These are phyloP conservation scores for Phasianus colchicus DNA, from an alignment of 2,113 vertebrate species.

Conservation along the genomic window DNA sequence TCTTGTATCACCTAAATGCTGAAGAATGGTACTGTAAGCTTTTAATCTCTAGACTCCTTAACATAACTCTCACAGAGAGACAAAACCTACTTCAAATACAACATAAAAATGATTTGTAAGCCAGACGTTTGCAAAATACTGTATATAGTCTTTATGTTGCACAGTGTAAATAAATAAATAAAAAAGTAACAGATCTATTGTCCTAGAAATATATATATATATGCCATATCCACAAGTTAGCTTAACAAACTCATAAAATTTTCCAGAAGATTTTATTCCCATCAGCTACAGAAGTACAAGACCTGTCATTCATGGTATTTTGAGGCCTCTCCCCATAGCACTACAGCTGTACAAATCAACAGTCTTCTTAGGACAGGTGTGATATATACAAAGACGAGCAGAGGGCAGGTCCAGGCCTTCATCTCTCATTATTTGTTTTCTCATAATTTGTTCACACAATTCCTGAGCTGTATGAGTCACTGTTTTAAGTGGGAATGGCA, in stretches of 20 bases:
- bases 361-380: neutral
- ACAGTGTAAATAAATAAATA: neutral
- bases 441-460: constrained; percentile 21
- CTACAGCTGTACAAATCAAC: neutral
- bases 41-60: neutral
- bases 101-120: neutral
- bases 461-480: neutral
- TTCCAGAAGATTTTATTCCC: neutral
- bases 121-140: neutral
- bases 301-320: neutral
- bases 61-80: neutral
- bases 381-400: neutral
- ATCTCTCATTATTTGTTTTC: neutral
- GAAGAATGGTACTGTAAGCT: neutral
- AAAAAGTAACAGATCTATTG: neutral
- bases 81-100: neutral
- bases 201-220: neutral
- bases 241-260: neutral
- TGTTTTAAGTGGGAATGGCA: constrained; percentile 20
- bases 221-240: neutral
- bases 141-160: neutral
- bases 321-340: neutral
- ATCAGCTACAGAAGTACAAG: neutral
- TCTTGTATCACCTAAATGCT: neutral
- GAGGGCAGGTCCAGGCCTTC: neutral